Conservation (phyloP, 1,140 invertebrate genomes). For the Euglossa dilemma region DNA sequence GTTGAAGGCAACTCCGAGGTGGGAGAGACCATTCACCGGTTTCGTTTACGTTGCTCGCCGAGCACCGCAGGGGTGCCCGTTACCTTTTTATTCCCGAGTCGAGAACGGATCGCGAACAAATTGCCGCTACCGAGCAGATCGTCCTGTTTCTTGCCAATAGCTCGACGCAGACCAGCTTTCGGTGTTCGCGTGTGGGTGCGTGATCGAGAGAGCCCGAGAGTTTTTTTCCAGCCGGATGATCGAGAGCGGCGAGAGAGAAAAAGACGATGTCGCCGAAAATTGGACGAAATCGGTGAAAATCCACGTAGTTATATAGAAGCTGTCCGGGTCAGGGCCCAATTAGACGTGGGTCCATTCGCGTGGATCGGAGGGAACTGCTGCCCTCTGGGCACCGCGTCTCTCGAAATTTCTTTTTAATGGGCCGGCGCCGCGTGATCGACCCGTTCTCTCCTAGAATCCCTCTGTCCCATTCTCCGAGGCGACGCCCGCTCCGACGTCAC, state of each 20-base stretch:
- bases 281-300: constrained; percentile 76
- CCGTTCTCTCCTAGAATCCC: constrained; percentile 57
- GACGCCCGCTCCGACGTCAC: constrained; percentile 46
- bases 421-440: constrained; percentile 45
- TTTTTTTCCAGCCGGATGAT: neutral
- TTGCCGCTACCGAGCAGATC: constrained; percentile 40
- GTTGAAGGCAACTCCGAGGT: neutral
- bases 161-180: neutral
- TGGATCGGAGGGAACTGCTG: constrained; percentile 54
- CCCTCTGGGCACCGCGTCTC: constrained; percentile 58
- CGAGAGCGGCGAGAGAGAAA: constrained; percentile 30
- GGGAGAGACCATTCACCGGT: constrained; percentile 27
- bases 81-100: constrained; percentile 26
- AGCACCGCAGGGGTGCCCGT: constrained; percentile 38
- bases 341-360: constrained; percentile 74
- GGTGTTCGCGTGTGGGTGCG: neutral
- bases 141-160: neutral
- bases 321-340: constrained; percentile 62
- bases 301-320: constrained; percentile 63
- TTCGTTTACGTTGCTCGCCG: constrained; percentile 20
- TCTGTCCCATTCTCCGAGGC: constrained; percentile 60
- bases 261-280: constrained; percentile 76
- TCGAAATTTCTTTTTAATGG: constrained; percentile 81
- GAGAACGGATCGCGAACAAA: constrained; percentile 40
- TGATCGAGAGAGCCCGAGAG: neutral